Evolutionary conservation across 2,797 vertebrate species (phyloP).

Genomic region (Diglossa cyanea): DNA sequence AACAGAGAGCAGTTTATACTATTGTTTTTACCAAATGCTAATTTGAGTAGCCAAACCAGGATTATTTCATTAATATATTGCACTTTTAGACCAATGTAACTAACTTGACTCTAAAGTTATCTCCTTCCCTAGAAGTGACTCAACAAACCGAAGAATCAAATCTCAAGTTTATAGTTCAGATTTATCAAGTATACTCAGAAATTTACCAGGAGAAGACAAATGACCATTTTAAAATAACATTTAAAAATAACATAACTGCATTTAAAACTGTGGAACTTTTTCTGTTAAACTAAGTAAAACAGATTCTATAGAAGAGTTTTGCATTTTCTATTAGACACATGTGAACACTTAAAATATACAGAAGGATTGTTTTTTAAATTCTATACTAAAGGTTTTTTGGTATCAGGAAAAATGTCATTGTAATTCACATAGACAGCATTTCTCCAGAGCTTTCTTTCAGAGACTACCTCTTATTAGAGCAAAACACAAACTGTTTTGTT

Average conservation of each 20-base stretch:
- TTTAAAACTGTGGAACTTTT: not conserved
- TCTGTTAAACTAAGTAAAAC: not conserved
- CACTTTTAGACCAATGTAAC: not conserved
- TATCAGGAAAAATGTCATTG: not conserved
- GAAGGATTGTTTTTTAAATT: not conserved
- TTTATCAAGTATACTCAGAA: not conserved
- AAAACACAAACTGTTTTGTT: not conserved
- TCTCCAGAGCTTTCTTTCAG: not conserved
- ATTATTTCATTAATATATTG: not conserved
- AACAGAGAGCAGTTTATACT: not conserved
- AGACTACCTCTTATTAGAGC: not conserved
- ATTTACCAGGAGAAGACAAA: not conserved
- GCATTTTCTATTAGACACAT: not conserved
- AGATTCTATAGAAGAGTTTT: not conserved
- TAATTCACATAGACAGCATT: not conserved
- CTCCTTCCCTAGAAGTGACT: not conserved
- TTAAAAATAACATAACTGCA: not conserved
- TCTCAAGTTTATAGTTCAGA: not conserved
- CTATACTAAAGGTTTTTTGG: not conserved
- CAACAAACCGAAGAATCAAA: not conserved
- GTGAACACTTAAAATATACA: not conserved
- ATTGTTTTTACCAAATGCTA: not conserved
- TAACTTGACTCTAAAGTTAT: not conserved
- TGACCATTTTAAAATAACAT: not conserved
- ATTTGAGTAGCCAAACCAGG: not conserved